phyloP scores from a whole-genome alignment of 1,140 invertebrate genomes.

The Trichonephila inaurata region DNA sequence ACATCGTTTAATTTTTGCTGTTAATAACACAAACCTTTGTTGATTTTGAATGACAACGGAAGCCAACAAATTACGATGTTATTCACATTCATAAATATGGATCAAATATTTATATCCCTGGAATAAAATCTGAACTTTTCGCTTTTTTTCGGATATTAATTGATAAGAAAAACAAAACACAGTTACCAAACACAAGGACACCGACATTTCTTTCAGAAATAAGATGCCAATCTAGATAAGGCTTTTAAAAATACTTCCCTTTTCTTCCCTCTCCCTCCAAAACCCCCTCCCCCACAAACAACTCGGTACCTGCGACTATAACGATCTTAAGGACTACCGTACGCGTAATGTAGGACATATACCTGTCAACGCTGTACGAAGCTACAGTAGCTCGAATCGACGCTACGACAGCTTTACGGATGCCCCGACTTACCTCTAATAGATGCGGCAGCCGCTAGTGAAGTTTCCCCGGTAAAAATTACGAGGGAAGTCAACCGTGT shows the following conservation, averaged over 20 bases:
- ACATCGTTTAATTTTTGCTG: too few species aligned
- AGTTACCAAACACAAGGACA: neutral
- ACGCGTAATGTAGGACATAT: conserved; percentile 10
- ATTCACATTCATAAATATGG: too few species aligned
- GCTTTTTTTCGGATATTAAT: neutral
- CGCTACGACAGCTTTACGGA: conserved; percentile 16
- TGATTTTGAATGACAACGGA: too few species aligned
- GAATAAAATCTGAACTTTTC: too few species aligned
- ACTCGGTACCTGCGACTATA: conserved; percentile 25
- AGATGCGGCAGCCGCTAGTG: neutral
- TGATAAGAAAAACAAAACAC: neutral
- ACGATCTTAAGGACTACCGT: conserved; percentile 22
- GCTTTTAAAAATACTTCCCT: neutral
- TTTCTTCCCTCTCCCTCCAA: neutral
- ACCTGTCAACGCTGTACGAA: conserved; percentile 25
- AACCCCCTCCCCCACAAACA: neutral
- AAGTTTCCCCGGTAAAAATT: neutral
- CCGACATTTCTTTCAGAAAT: too few species aligned
- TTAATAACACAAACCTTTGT: too few species aligned
- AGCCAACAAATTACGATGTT: too few species aligned
- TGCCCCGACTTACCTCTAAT: conserved; percentile 20
- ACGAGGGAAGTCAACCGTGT: conserved; percentile 6
- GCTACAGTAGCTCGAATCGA: conserved; percentile 11
- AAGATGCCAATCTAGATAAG: too few species aligned
- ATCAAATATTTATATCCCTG: too few species aligned